Percentiles rank a stretch among this genome's conserved stretches.
Evolutionary conservation across 2,113 vertebrate genomes (phyloP).

Genomic region (Tachycineta bicolor): DNA sequence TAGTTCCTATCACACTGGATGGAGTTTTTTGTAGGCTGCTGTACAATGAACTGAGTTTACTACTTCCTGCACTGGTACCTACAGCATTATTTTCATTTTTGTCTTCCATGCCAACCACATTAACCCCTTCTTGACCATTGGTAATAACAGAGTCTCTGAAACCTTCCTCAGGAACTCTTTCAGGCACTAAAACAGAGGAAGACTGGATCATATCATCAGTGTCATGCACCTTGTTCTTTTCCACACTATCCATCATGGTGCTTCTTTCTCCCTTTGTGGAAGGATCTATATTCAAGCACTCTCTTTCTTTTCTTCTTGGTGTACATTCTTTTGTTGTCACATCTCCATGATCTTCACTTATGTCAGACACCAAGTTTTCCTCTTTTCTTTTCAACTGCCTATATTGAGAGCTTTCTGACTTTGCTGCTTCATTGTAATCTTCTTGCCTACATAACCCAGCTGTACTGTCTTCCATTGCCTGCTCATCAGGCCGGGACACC

Average conservation of each 20-base stretch:
- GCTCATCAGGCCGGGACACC: not conserved
- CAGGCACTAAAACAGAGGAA: not conserved
- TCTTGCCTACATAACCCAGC: not conserved
- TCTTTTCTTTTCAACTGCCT: not conserved
- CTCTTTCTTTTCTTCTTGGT: not conserved
- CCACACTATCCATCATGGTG: not conserved
- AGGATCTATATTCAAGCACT: not conserved
- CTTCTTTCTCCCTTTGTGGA: not conserved
- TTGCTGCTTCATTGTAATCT: not conserved
- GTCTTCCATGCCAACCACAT: not conserved
- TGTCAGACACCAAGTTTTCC: not conserved
- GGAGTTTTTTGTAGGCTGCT: not conserved
- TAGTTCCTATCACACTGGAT: slow-evolving; percentile 10
- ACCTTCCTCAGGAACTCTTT: not conserved
- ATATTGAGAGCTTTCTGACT: not conserved
- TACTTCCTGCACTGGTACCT: slow-evolving; percentile 57
- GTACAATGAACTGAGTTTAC: not conserved
- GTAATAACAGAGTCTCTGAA: not conserved
- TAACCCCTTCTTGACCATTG: not conserved
- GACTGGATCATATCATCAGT: not conserved
- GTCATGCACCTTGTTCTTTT: not conserved
- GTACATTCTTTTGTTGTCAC: not conserved
- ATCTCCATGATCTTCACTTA: not conserved
- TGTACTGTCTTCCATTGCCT: not conserved
- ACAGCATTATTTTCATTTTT: slow-evolving; percentile 61